These are phyloP conservation scores for Zosterops lateralis DNA, from an alignment of 2,113 vertebrate species.

Conservation along the genomic window DNA sequence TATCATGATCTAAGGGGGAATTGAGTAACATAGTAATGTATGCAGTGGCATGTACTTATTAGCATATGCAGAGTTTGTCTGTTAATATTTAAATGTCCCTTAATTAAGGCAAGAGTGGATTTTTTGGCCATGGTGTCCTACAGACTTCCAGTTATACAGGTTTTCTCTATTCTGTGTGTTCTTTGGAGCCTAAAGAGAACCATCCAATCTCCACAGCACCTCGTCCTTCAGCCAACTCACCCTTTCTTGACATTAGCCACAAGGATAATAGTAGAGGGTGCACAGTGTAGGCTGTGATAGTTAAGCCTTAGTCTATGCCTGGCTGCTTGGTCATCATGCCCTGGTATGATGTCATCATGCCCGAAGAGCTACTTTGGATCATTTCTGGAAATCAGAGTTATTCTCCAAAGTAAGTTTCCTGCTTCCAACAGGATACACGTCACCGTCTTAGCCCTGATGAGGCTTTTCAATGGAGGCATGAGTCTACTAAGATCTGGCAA, in stretches of 20 bases:
- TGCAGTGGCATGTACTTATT: not conserved
- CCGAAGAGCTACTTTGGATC: not conserved
- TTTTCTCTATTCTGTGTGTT: not conserved
- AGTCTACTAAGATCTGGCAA: not conserved
- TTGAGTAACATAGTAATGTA: not conserved
- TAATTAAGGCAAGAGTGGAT: not conserved
- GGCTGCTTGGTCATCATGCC: not conserved
- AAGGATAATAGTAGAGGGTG: rapidly evolving
- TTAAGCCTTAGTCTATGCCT: not conserved
- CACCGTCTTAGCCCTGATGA: rapidly evolving
- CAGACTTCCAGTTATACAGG: not conserved
- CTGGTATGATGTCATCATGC: not conserved
- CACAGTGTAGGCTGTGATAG: not conserved
- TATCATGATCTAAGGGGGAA: not conserved
- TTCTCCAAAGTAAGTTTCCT: not conserved
- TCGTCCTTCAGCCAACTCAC: not conserved
- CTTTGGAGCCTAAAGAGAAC: not conserved
- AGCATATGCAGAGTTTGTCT: not conserved
- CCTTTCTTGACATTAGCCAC: not conserved
- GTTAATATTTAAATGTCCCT: not conserved
- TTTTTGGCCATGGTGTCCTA: not conserved
- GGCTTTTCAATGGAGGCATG: not conserved
- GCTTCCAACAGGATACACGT: not conserved
- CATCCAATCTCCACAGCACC: not conserved
- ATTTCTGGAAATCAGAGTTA: not conserved